These are phyloP conservation scores for Lepus oiostolus DNA, from an alignment of 2,797 vertebrate species.

Conservation along the genomic window DNA sequence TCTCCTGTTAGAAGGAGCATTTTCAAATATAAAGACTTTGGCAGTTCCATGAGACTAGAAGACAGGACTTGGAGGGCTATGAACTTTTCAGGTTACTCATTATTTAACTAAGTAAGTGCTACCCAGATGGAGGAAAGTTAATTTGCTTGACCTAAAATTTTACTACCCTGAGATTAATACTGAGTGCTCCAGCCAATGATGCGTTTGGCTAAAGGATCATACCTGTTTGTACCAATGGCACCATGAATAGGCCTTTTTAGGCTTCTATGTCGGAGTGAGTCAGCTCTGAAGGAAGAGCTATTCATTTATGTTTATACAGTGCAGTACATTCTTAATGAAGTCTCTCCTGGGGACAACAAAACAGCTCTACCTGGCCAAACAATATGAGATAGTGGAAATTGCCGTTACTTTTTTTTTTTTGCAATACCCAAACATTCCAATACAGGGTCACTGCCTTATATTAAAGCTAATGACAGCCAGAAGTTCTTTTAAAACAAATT, in stretches of 20 bases:
- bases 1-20: background rate
- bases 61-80: background rate
- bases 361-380: conserved; percentile 27
- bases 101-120: background rate
- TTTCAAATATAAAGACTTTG: background rate
- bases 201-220: background rate
- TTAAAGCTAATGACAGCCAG: background rate
- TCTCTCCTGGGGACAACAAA: conserved; percentile 54
- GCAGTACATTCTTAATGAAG: conserved; percentile 54
- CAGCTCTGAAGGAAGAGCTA: background rate
- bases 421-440: conserved; percentile 50
- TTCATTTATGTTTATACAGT: conserved; percentile 29
- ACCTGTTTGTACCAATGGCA: background rate
- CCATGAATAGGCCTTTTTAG: background rate
- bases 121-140: background rate
- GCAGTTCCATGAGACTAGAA: background rate
- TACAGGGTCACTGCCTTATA: background rate
- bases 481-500: conserved; percentile 62
- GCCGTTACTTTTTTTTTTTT: conserved; percentile 19
- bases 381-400: conserved; percentile 17
- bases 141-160: background rate
- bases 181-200: no score
- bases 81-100: background rate
- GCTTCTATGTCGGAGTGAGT: background rate
- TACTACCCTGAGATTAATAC: background rate